These are phyloP conservation scores for Ptychobarbus kaznakovi DNA, from an alignment of 2,797 vertebrate species.

Conservation along the genomic window DNA sequence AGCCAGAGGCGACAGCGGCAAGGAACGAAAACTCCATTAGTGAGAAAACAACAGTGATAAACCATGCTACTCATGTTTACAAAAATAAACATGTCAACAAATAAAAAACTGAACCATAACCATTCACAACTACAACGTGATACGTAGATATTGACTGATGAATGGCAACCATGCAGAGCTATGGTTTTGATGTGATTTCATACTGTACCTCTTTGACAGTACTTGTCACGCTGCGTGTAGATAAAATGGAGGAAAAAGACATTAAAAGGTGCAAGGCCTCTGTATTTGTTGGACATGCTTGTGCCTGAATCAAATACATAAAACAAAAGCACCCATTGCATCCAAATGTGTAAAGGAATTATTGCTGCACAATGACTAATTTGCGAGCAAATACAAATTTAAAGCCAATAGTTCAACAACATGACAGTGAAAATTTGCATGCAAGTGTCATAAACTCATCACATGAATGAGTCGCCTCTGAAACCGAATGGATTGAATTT, in stretches of 20 bases:
- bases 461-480: not conserved
- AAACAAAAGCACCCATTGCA: not conserved
- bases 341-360: not conserved
- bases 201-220: slow-evolving; percentile 80
- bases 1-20: no score
- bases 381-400: not conserved
- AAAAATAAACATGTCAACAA: slow-evolving; percentile 6
- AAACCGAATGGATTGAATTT: not conserved
- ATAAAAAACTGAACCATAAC: not conserved
- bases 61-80: not conserved
- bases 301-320: not conserved
- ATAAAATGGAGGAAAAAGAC: slow-evolving; percentile 71
- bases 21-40: no score
- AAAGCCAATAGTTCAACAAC: not conserved
- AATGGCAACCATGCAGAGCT: slow-evolving; percentile 14
- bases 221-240: slow-evolving; percentile 84
- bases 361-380: not conserved
- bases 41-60: not conserved
- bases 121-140: not conserved
- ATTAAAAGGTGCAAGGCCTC: slow-evolving; percentile 14
- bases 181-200: slow-evolving; percentile 3
- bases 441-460: not conserved
- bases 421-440: slow-evolving; percentile 3
- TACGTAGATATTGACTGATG: slow-evolving; percentile 11
- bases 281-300: not conserved